Evolutionary conservation across 2,113 vertebrate species (phyloP), one percentile per base, ranked within the genome.

Genomic region (Hypomesus transpacificus): DNA sequence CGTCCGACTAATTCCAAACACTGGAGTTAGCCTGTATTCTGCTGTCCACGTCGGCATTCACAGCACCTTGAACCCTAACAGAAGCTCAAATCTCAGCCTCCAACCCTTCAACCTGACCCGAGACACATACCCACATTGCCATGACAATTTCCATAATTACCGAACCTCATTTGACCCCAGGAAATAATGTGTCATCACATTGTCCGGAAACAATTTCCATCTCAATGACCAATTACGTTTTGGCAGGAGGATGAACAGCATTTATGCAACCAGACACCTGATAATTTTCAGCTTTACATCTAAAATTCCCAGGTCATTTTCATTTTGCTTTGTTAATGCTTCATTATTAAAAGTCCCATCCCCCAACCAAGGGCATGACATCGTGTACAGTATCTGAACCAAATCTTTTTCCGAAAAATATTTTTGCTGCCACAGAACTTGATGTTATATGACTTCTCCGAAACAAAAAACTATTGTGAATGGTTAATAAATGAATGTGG

Each of bases 111-210:
- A 59, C 18, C 81, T 75, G 73, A 57, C 13, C 16, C 17, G 79
- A 70, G 65, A 31, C 11, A 5, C 9, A 68, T 26, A 2, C 68
- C 68, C 57, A 69, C 1, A 1, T 14, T 71, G 53, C 72, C 68
- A 31, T 2, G 3, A 13, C 54, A n/a, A 87, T 88, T 84, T 85
- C 60, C 85, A 85, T 88, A 87, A 88, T 87, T 75, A 82, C 79
- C 80, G 68, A 69, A 77, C 67, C 77, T 67, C 67, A 3, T 63
- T 34, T 75, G 79, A 84, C 84, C 82, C 68, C 70, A 59, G 75
- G 74, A 79, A 84, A 85, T 70, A 69, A 66, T 70, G 72, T 69
- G 77, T 80, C 82, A 75, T 70, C 70, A 59, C 39, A 26, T 53
- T 79, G 76, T 72, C 75, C 66, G 70, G 61, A 73, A 80, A 81